Percentiles rank a stretch among this genome's conserved stretches.
These are phyloP conservation scores for Chaenodraco wilsoni DNA, from an alignment of 2,797 vertebrate genomes.

Conservation along the genomic window DNA sequence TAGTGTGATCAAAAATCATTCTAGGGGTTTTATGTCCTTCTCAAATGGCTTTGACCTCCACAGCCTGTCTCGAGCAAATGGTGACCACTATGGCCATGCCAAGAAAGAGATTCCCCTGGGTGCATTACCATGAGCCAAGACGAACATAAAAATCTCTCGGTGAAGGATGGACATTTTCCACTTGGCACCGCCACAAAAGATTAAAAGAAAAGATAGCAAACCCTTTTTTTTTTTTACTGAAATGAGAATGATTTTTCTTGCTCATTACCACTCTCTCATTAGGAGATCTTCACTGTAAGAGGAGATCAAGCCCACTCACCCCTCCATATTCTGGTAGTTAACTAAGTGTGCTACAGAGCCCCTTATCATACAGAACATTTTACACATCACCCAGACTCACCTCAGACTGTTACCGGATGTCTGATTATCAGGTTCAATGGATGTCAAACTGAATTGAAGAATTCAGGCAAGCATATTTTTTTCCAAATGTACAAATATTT, in stretches of 20 bases:
- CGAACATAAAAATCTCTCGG: slow-evolving; percentile 69
- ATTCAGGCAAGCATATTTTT: slow-evolving; percentile 23
- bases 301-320: slow-evolving; percentile 65
- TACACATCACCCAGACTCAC: slow-evolving; percentile 52
- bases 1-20: slow-evolving; percentile 77
- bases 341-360: slow-evolving; percentile 45
- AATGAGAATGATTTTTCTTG: slow-evolving; percentile 43
- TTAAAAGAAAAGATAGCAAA: slow-evolving; percentile 59
- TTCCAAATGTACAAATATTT: slow-evolving; percentile 10
- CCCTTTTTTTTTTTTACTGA: slow-evolving; percentile 39
- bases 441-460: slow-evolving; percentile 47
- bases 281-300: slow-evolving; percentile 61
- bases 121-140: slow-evolving; percentile 71
- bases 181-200: slow-evolving; percentile 67
- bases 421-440: slow-evolving; percentile 49
- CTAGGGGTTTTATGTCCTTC: slow-evolving; percentile 76
- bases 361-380: slow-evolving; percentile 58
- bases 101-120: slow-evolving; percentile 72
- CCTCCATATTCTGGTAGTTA: slow-evolving; percentile 53
- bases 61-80: slow-evolving; percentile 74
- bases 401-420: slow-evolving; percentile 37
- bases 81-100: slow-evolving; percentile 78
- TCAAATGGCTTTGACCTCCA: slow-evolving; percentile 82
- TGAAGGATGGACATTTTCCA: slow-evolving; percentile 76
- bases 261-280: slow-evolving; percentile 73